Evolutionary conservation across 2,113 vertebrate species (phyloP).

Genomic region (Channa maculata): DNA sequence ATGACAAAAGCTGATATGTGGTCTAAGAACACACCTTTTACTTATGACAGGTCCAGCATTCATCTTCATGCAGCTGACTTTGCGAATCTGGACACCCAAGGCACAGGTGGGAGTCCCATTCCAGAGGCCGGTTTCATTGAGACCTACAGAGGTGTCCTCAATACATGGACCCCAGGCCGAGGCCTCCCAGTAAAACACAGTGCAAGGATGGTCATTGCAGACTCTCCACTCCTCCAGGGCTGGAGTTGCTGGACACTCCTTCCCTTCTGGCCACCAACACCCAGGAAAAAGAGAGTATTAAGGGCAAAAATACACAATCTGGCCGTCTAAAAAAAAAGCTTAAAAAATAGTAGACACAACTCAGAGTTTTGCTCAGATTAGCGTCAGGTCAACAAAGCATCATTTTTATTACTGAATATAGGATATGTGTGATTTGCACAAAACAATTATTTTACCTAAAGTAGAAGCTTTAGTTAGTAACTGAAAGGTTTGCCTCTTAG

Average conservation of each 20-base stretch:
- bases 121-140: conserved; percentile 80
- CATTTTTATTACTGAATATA: not conserved
- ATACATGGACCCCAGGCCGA: conserved; percentile 90
- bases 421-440: not conserved
- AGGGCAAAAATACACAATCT: not conserved
- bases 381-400: not conserved
- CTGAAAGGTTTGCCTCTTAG: conserved; percentile 15
- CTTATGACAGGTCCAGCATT: conserved; percentile 85
- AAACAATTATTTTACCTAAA: conserved; percentile 3
- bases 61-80: conserved; percentile 88
- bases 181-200: conserved; percentile 89
- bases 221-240: conserved; percentile 89
- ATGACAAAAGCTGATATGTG: not conserved
- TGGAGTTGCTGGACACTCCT: conserved; percentile 86
- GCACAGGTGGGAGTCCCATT: conserved; percentile 84
- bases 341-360: not conserved
- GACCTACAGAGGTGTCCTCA: conserved; percentile 71
- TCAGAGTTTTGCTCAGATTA: not conserved
- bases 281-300: not conserved
- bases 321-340: not conserved
- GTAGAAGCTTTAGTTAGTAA: not conserved
- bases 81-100: conserved; percentile 89
- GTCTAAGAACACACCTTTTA: conserved; percentile 87
- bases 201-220: conserved; percentile 90
- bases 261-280: conserved; percentile 82